phyloP scores from a whole-genome alignment of 2,797 vertebrate genomes.

The Margarornis squamiger region DNA sequence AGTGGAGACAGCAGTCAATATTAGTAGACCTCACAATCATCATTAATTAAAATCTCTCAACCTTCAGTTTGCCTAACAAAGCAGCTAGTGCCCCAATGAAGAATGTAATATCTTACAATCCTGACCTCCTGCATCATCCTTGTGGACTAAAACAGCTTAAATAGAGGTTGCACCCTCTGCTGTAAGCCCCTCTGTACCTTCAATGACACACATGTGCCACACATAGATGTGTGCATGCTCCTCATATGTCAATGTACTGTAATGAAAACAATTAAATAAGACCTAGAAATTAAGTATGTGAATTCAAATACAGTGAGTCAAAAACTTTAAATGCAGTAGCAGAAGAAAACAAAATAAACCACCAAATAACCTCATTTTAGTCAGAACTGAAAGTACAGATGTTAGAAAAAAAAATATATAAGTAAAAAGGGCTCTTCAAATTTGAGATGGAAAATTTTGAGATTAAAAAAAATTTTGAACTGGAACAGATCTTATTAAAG shows the following conservation, averaged over 20 bases:
- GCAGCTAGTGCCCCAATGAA: background rate
- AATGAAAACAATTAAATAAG: background rate
- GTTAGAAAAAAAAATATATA: background rate
- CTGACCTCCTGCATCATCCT: background rate
- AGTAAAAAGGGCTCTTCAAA: background rate
- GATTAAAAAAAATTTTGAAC: background rate
- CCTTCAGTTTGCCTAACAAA: constrained; percentile 64
- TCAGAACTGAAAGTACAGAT: background rate
- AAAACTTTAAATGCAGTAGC: background rate
- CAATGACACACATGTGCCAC: background rate
- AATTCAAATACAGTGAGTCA: background rate
- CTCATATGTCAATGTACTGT: background rate
- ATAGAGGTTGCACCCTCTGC: background rate
- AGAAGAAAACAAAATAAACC: background rate
- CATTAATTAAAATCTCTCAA: constrained; percentile 66
- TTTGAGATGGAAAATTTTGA: background rate
- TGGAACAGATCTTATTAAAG: background rate
- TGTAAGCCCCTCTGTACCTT: background rate
- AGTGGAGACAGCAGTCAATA: constrained; percentile 64
- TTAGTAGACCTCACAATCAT: constrained; percentile 59
- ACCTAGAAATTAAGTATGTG: background rate
- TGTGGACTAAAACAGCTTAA: background rate
- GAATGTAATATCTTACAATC: background rate
- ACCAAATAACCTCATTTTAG: background rate
- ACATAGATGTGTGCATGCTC: accelerated